A percentile compares a stretch with the other conserved stretches of the same genome.
Conservation (phyloP, 1,140 invertebrate genomes). For the Pemphigus obesinymphae region DNA sequence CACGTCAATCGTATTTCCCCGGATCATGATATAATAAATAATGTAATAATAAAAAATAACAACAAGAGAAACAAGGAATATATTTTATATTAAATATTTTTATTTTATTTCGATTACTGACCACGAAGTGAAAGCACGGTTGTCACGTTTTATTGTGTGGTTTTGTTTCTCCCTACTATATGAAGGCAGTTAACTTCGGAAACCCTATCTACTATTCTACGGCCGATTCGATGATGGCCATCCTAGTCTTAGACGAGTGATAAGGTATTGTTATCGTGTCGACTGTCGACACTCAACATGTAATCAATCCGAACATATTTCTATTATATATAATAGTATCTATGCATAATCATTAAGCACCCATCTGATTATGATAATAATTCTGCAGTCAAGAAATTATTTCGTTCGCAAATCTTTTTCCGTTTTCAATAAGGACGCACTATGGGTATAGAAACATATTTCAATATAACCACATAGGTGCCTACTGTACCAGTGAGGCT, state of each 20-base stretch:
- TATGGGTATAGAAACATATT: neutral
- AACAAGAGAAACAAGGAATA: constrained; percentile 4
- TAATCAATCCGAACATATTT: constrained; percentile 1
- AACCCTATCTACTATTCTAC: neutral
- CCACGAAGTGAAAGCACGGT: constrained; percentile 20
- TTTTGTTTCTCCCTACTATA: neutral
- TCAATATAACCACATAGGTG: neutral
- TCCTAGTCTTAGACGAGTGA: neutral
- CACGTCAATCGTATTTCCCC: neutral
- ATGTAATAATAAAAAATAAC: neutral
- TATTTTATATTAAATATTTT: constrained; percentile 11
- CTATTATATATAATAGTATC: too few relatives aligned
- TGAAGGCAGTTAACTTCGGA: neutral
- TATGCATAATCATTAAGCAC: too few relatives aligned
- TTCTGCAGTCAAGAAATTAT: neutral
- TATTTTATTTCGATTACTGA: neutral
- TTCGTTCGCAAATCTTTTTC: neutral
- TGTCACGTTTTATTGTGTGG: constrained; percentile 19
- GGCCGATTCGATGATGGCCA: neutral
- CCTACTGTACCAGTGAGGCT: neutral
- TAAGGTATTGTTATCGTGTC: too few relatives aligned
- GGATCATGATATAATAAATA: constrained; percentile 16
- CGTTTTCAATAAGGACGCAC: neutral
- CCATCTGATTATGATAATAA: neutral
- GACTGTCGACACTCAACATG: too few relatives aligned